Evolutionary conservation across 2,888 invertebrate species (phyloP), one percentile per base, ranked within the genome.

Genomic region (Sinelater perroti): DNA sequence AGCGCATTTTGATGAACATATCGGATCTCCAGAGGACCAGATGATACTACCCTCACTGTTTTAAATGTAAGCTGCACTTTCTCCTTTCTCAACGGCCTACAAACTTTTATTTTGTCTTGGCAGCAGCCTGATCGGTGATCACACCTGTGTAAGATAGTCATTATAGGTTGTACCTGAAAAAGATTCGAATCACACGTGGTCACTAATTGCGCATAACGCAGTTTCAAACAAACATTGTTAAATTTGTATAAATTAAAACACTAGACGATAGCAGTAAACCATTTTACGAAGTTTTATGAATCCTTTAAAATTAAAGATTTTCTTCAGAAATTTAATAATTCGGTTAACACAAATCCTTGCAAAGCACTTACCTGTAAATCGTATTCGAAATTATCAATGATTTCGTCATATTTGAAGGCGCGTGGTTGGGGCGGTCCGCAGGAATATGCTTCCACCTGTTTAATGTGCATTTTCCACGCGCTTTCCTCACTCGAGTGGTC

Each of bases 11-110:
- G 44, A 17, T 44, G 44, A 11, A 51, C 11, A 36, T 18, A 56
- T 51, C 11, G 28, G 10, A 51, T 38, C 30, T 18, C 30, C 3
- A 35, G 28, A 28, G 7, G 13, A 13, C 20, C 53, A 5, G n/a
- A n/a, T n/a, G n/a, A n/a, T n/a, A n/a, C n/a, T n/a, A n/a, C n/a
- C n/a, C n/a, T n/a, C n/a, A n/a, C n/a, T n/a, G 76, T 70, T 66
- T 70, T 69, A 54, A 77, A 76, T 2, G 75, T 73, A n/a, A 77
- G 67, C 45, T 70, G 71, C 21, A 77, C 68, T 10, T 74, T 72
- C 47, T 71, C 68, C 5, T 68, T 65, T 56, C 70, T 69, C 18
- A 65, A 56, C 0, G 74, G 72, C 0, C 70, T 68, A 42, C 76
- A 77, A 8, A 70, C 62, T 53, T 72, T 67, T 3, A 60, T 66